Conservation (phyloP, 1,140 invertebrate genomes). For the Temnothorax longispinosus region DNA sequence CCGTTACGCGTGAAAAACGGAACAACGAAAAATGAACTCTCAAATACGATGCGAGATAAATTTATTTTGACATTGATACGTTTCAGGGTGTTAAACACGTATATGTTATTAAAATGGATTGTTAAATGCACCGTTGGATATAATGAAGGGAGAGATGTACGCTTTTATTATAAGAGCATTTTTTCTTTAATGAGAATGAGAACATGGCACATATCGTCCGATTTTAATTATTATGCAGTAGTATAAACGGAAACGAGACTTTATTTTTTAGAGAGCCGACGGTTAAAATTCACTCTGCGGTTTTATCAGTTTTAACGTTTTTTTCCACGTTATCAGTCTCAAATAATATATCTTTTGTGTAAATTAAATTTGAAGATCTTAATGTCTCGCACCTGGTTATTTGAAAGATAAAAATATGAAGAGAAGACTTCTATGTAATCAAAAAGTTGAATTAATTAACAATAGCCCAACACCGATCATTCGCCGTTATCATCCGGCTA, state of each 20-base stretch:
- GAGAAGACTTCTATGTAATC: background rate
- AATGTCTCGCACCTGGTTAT: background rate
- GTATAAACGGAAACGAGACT: background rate
- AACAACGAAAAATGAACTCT: slow-evolving; percentile 1
- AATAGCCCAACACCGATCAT: background rate
- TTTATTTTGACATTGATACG: slow-evolving; percentile 28
- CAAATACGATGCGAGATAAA: slow-evolving; percentile 14
- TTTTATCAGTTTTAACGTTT: background rate
- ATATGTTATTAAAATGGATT: background rate
- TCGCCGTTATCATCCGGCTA: background rate
- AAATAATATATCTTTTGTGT: background rate
- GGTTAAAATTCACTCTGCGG: background rate
- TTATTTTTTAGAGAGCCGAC: background rate
- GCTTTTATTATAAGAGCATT: slow-evolving; percentile 14
- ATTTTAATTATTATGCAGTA: slow-evolving; percentile 16
- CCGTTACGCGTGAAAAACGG: slow-evolving; percentile 1
- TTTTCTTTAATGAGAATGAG: background rate
- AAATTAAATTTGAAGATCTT: background rate
- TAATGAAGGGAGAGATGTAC: background rate
- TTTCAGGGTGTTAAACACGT: background rate
- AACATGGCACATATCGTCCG: background rate
- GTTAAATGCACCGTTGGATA: background rate
- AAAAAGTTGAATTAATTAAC: background rate
- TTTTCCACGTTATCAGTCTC: background rate
- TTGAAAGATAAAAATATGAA: background rate